Conservation (phyloP, 2,797 vertebrate species). For the Tokudaia tokunoshimensis region DNA sequence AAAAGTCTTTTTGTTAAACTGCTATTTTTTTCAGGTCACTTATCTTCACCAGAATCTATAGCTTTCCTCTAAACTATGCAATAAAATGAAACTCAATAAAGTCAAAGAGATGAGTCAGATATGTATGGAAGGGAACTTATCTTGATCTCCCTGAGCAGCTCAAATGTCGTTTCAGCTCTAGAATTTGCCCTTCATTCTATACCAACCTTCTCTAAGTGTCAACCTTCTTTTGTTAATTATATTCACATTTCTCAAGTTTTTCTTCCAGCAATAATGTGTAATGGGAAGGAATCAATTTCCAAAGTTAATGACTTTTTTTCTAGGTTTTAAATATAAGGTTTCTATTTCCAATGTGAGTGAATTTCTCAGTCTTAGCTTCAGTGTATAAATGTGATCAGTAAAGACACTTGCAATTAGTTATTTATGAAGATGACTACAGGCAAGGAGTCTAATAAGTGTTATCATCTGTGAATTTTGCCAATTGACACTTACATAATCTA, state of each 20-base stretch:
- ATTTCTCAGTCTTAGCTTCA: background rate
- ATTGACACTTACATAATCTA: background rate
- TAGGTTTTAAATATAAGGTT: background rate
- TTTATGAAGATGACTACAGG: background rate
- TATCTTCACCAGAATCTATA: background rate
- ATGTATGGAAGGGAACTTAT: background rate
- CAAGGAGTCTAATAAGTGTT: background rate
- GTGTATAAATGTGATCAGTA: background rate
- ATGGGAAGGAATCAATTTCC: background rate
- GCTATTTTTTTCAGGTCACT: background rate
- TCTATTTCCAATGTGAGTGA: background rate
- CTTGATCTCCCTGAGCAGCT: background rate
- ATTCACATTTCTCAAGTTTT: background rate
- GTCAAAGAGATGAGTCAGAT: background rate
- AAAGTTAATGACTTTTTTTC: background rate
- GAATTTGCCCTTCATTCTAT: background rate
- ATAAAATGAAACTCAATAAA: conserved; percentile 28
- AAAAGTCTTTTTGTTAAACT: background rate
- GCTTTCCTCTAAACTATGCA: background rate
- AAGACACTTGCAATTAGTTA: background rate
- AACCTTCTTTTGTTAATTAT: background rate
- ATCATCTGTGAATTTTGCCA: background rate
- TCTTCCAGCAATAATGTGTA: background rate
- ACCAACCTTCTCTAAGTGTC: background rate
- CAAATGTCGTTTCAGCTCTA: background rate